Conservation (phyloP, 2,113 vertebrate species). For the Podiceps cristatus region DNA sequence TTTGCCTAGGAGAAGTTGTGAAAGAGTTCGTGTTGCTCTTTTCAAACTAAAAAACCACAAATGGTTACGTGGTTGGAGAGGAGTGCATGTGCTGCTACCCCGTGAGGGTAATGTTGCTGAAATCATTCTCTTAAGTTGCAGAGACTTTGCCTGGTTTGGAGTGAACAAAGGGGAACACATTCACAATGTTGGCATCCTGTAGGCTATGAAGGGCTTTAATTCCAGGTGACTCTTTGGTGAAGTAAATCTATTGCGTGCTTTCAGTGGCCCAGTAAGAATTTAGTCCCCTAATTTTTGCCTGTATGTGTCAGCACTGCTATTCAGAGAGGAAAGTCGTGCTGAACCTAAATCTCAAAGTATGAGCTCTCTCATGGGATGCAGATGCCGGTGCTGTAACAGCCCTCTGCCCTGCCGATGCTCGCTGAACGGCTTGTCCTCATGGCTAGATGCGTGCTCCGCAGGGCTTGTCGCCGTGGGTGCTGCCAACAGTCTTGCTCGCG, state of each 20-base stretch:
- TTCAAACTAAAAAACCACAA: not conserved
- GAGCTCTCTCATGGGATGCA: not conserved
- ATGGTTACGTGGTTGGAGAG: not conserved
- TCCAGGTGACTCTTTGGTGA: not conserved
- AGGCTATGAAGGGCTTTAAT: not conserved
- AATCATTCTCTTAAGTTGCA: not conserved
- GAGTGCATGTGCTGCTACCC: rapidly evolving
- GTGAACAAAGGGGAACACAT: not conserved
- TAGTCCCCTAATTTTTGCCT: not conserved
- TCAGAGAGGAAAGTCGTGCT: not conserved
- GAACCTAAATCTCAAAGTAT: not conserved
- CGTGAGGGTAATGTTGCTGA: not conserved
- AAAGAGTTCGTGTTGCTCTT: not conserved
- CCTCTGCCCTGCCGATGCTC: rapidly evolving
- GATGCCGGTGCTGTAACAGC: rapidly evolving
- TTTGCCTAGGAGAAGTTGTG: not conserved
- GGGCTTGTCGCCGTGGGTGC: rapidly evolving
- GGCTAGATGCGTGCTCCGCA: not conserved
- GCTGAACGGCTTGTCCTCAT: rapidly evolving
- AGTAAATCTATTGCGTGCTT: not conserved
- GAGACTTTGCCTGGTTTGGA: not conserved
- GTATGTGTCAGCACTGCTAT: rapidly evolving
- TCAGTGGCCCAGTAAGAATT: not conserved
- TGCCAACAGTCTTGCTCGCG: not conserved
- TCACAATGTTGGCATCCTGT: not conserved